A percentile compares a stretch with the other conserved stretches of the same genome.
Evolutionary conservation across 1,140 invertebrate species (phyloP).

Genomic region (Alviniconcha marisindica): DNA sequence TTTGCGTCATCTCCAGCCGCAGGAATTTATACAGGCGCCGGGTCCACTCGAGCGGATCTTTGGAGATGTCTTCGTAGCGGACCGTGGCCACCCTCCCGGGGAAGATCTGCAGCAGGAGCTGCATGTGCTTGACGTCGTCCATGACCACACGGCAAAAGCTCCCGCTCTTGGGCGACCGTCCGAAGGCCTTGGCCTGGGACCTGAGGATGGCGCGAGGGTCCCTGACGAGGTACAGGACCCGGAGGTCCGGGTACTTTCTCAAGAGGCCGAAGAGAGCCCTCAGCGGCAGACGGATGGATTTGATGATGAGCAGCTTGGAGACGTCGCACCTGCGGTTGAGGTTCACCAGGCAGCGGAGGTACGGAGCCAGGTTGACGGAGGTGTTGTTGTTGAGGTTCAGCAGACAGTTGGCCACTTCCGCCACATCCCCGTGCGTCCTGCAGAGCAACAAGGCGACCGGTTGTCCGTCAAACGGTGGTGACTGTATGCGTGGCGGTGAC

Average conservation of each 20-base stretch:
- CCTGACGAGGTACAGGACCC: slow-evolving; percentile 17
- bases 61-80: slow-evolving; percentile 15
- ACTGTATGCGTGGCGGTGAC: too few relatives aligned
- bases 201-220: slow-evolving; percentile 26
- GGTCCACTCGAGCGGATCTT: slow-evolving; percentile 7
- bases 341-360: slow-evolving; percentile 20
- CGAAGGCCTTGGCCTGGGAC: slow-evolving; percentile 3
- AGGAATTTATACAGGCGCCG: slow-evolving; percentile 8
- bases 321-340: neutral
- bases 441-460: neutral
- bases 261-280: neutral
- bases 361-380: slow-evolving; percentile 19
- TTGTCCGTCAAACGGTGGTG: too few relatives aligned
- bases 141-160: neutral
- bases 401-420: neutral
- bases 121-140: slow-evolving; percentile 7
- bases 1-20: neutral
- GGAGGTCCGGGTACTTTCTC: slow-evolving; percentile 15
- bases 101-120: slow-evolving; percentile 1
- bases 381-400: neutral
- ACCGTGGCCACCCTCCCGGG: neutral
- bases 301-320: neutral
- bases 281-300: slow-evolving; percentile 7
- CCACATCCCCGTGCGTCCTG: neutral
- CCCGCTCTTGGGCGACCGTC: neutral